Conservation (phyloP, 2,888 invertebrate species). For the Lasioglossum pauxillum region DNA sequence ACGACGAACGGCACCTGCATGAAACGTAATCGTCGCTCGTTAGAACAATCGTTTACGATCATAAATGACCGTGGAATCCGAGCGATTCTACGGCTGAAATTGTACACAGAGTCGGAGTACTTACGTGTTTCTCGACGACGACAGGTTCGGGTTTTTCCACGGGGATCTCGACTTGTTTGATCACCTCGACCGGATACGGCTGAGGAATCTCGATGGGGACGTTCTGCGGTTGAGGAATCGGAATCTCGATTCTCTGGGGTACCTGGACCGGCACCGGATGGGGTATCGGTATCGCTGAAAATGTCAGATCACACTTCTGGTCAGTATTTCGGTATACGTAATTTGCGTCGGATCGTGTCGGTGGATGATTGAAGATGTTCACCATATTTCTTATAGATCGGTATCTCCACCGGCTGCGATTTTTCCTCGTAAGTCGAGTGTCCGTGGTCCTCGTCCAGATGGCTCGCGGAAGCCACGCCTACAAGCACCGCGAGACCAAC, state of each 20-base stretch:
- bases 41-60: background rate
- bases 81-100: background rate
- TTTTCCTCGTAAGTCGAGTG: constrained; percentile 81
- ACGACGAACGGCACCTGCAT: constrained; percentile 86
- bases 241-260: constrained; percentile 86
- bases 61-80: background rate
- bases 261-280: constrained; percentile 86
- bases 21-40: constrained; percentile 15
- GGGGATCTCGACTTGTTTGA: constrained; percentile 86
- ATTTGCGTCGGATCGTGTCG: background rate
- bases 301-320: background rate
- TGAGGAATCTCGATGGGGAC: constrained; percentile 85
- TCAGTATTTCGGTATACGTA: background rate
- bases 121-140: constrained; percentile 86
- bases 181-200: constrained; percentile 84
- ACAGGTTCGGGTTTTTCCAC: constrained; percentile 86
- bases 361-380: constrained; percentile 49
- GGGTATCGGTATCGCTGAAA: constrained; percentile 86
- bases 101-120: constrained; percentile 37
- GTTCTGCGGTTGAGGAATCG: constrained; percentile 87
- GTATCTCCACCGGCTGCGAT: constrained; percentile 77
- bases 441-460: constrained; percentile 75
- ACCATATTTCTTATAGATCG: constrained; percentile 82
- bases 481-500: constrained; percentile 65
- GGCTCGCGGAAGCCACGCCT: constrained; percentile 68